Evolutionary conservation across 2,113 vertebrate species (phyloP).

Genomic region (Cynopterus brachyotis): DNA sequence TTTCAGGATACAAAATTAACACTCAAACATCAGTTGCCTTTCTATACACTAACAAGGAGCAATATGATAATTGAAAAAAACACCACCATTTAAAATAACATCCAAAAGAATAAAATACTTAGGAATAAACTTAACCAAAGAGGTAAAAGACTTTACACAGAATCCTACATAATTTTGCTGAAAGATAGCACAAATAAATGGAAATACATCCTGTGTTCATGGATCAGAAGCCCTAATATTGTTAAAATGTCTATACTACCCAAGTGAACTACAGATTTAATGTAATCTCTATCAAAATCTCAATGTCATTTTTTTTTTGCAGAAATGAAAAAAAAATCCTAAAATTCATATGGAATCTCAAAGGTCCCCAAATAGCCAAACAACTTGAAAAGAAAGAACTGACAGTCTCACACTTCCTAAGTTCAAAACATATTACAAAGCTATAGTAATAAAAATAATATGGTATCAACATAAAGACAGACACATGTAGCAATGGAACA

Average conservation of each 20-base stretch:
- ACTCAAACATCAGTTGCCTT: background rate
- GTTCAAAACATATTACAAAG: conserved; percentile 2
- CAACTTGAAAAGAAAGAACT: background rate
- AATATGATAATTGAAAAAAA: background rate
- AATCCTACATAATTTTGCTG: background rate
- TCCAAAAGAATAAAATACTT: background rate
- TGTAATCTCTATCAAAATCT: background rate
- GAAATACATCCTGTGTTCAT: background rate
- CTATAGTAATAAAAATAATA: background rate
- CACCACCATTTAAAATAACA: background rate
- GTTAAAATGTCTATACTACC: background rate
- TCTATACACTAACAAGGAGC: background rate
- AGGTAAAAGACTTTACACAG: background rate
- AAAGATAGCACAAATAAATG: background rate
- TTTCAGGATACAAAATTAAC: background rate
- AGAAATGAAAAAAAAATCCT: background rate
- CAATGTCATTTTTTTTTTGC: background rate
- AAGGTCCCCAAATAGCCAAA: background rate
- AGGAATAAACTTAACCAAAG: background rate
- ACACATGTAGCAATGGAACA: background rate
- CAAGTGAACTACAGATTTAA: background rate
- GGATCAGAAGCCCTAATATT: background rate
- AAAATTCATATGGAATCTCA: background rate
- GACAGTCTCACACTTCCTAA: background rate
- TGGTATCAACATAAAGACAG: background rate